Evolutionary conservation across 2,888 invertebrate genomes (phyloP).

Genomic region (Noctua fimbriata): DNA sequence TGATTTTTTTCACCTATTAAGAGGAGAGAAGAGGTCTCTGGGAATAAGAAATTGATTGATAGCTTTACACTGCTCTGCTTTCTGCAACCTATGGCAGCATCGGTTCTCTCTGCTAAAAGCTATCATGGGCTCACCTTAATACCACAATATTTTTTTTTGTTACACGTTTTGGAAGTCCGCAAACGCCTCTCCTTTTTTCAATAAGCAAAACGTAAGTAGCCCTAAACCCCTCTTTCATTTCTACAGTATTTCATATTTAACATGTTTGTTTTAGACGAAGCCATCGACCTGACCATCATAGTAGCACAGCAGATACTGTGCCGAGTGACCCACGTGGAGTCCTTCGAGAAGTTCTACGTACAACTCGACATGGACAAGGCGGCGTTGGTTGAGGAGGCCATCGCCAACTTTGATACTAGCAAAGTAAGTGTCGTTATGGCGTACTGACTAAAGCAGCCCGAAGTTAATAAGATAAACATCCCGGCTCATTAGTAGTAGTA

Average conservation of each 20-base stretch:
- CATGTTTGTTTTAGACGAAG: slow-evolving; percentile 81
- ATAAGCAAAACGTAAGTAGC: background rate
- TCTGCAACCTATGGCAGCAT: background rate
- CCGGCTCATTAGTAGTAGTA: background rate
- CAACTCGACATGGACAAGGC: slow-evolving; percentile 86
- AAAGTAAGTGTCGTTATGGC: slow-evolving; percentile 72
- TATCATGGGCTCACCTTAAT: background rate
- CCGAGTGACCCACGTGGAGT: slow-evolving; percentile 84
- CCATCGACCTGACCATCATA: slow-evolving; percentile 86
- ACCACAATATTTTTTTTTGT: background rate
- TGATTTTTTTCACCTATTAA: background rate
- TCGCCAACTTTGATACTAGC: slow-evolving; percentile 78
- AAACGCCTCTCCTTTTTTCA: background rate
- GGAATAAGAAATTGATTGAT: background rate
- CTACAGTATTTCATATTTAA: background rate
- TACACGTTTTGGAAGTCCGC: background rate
- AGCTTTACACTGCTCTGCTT: background rate
- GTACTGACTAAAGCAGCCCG: background rate
- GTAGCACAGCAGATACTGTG: slow-evolving; percentile 86
- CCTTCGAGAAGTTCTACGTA: slow-evolving; percentile 82
- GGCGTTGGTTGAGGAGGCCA: slow-evolving; percentile 81
- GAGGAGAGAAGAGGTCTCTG: background rate
- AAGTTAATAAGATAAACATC: background rate
- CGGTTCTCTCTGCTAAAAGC: background rate
- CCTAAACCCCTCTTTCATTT: background rate